These are phyloP conservation scores for Patella depressa DNA, from an alignment of 2,888 invertebrate genomes.

Conservation along the genomic window DNA sequence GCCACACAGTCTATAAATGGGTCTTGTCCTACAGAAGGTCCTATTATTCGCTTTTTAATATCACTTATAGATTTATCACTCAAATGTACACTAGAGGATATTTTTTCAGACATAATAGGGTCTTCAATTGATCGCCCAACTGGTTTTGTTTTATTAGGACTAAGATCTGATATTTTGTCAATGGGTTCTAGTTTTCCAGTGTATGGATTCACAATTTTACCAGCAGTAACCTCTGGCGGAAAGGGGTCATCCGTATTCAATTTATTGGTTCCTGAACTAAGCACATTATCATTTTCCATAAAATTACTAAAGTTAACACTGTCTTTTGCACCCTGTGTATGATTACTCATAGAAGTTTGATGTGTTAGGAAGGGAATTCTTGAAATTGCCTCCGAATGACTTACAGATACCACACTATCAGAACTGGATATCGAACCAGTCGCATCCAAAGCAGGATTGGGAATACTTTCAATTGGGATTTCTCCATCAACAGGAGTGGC, in stretches of 20 bases:
- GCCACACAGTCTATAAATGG: slow-evolving; percentile 17
- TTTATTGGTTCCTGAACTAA: slow-evolving; percentile 20
- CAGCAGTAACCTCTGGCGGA: slow-evolving; percentile 49
- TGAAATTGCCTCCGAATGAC: not conserved
- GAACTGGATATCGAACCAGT: slow-evolving; percentile 18
- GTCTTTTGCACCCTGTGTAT: slow-evolving; percentile 3
- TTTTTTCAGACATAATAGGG: not conserved
- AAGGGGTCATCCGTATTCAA: slow-evolving; percentile 30
- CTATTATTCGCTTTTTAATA: slow-evolving; percentile 6
- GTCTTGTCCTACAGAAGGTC: not conserved
- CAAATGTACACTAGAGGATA: not conserved
- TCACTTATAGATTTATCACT: slow-evolving; percentile 2
- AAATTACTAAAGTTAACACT: not conserved
- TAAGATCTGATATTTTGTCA: slow-evolving; percentile 54
- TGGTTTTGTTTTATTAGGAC: slow-evolving; percentile 45
- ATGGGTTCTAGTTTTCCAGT: slow-evolving; percentile 63
- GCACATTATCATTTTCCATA: slow-evolving; percentile 20
- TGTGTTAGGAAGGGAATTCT: slow-evolving; percentile 5
- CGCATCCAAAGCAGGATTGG: slow-evolving; percentile 40
- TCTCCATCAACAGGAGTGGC: slow-evolving; percentile 35
- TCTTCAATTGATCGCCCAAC: not conserved
- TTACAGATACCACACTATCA: not conserved
- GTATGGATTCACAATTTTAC: slow-evolving; percentile 64
- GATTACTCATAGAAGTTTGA: not conserved
- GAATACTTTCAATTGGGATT: slow-evolving; percentile 41